A percentile compares a stretch with the other conserved stretches of the same genome.
Conservation (phyloP, 2,888 invertebrate species). For the Abrostola triplasia region DNA sequence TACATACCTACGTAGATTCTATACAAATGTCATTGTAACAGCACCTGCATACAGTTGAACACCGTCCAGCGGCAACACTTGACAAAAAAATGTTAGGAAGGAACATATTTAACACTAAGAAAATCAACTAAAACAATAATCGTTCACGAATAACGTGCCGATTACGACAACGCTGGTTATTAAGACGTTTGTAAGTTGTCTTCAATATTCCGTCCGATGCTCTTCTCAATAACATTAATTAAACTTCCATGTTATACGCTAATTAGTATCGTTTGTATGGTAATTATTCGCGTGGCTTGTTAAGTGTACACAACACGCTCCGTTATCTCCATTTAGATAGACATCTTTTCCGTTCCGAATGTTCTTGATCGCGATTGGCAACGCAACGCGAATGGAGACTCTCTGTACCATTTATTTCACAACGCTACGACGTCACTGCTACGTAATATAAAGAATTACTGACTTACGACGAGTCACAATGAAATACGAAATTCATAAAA, state of each 20-base stretch:
- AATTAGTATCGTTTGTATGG: conserved; percentile 49
- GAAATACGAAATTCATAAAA: conserved; percentile 63
- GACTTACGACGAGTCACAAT: conserved; percentile 27
- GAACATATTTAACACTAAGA: too few relatives aligned
- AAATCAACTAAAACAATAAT: background rate
- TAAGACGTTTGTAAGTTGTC: background rate
- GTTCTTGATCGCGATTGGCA: conserved; percentile 58
- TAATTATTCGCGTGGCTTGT: conserved; percentile 41
- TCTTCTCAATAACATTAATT: conserved; percentile 37
- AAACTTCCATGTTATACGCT: conserved; percentile 36
- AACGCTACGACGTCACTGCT: background rate
- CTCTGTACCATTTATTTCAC: conserved; percentile 25
- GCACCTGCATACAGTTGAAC: too few relatives aligned
- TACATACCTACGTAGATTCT: too few relatives aligned
- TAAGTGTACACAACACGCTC: conserved; percentile 58
- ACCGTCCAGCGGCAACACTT: too few relatives aligned
- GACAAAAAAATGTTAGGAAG: too few relatives aligned
- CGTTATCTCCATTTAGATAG: conserved; percentile 65
- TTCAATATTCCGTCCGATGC: background rate
- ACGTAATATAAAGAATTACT: conserved; percentile 4
- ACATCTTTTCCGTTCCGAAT: conserved; percentile 63
- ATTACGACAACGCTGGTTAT: conserved; percentile 1
- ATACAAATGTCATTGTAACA: too few relatives aligned
- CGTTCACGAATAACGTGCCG: background rate
- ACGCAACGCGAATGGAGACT: conserved; percentile 46